Base-by-base conservation (phyloP, 2,888 invertebrate species). In the Phrixothrix hirtus region DNA sequence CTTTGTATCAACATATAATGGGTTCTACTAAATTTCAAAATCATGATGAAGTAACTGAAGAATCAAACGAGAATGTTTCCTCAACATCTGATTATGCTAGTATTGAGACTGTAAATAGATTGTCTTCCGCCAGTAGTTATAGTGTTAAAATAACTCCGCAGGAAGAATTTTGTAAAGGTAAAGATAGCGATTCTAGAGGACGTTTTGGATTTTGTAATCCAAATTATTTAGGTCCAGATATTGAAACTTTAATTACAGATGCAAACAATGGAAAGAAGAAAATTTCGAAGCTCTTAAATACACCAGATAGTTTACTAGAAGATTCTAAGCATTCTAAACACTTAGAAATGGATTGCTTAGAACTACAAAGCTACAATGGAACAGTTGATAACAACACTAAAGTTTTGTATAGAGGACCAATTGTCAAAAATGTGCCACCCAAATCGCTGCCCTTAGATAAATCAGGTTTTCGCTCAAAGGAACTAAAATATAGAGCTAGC, bases 81-180 rank as follows among this genome's bases (percentile, higher is more conserved):
- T 85, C 86, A 0, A 88, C 88, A 1, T 88, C 88, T 2, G 88
- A 88, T 67, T 89, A 88, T 71, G 87, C 86, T 43, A 87, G 88
- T 67, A 86, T 87, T 37, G 88, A 87, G 72, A 81, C 82, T 0
- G 82, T 85, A 13, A 82, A 83, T 68, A 71, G 82, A 21, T 67
- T 81, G 32, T 78, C 81, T 1, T 81, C 80, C 0, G 77, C 76
- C 12, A 78, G 77, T 56, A 77, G 73, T 58, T 77, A 77, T 57
- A 78, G 76, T 51, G 72, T 75, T 14, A 75, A 75, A 57, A 74
- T 73, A 2, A 72, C 70, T 47, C 79, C 63, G 6, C 72, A 71
- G 39, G 70, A 70, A 49, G 75, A 76, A 37, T 58, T 25, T 26
- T 38, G 34, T 17, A 69, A 66, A 29, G 44, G 62, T 16, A 71